A percentile compares a stretch with the other conserved stretches of the same genome.
Conservation (phyloP, 2,113 vertebrate genomes). For the Geococcyx californianus region DNA sequence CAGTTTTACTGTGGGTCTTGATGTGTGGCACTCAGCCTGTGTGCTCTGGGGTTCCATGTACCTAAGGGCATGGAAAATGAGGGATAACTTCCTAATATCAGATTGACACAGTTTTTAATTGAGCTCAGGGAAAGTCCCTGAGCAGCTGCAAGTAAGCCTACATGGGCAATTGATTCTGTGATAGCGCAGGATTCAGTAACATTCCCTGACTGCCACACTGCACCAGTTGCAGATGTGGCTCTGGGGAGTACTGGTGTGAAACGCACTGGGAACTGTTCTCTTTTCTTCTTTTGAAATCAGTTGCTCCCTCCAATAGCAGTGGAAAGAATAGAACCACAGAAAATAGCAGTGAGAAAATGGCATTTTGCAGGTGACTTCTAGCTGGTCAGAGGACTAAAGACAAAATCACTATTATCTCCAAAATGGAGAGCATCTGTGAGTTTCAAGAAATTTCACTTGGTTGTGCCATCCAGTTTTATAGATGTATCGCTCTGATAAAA, state of each 20-base stretch:
- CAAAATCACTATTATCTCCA: not conserved
- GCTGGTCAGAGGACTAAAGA: not conserved
- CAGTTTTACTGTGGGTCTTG: fast-evolving
- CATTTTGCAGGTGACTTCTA: not conserved
- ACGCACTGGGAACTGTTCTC: not conserved
- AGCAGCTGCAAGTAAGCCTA: not conserved
- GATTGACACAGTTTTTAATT: not conserved
- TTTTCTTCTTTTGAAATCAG: not conserved
- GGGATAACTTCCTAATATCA: not conserved
- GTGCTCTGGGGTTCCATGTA: fast-evolving
- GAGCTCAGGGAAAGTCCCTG: not conserved
- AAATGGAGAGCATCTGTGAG: not conserved
- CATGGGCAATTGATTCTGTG: fast-evolving
- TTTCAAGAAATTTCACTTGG: not conserved
- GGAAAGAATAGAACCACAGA: not conserved
- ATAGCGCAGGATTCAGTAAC: not conserved
- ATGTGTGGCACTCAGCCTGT: not conserved
- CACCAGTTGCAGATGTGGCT: not conserved
- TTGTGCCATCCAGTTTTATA: not conserved
- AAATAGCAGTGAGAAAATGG: not conserved
- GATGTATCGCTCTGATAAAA: not conserved
- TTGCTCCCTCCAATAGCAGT: not conserved
- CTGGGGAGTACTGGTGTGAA: not conserved
- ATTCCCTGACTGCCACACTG: not conserved
- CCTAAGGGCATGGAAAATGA: not conserved